Conservation (phyloP, 2,113 vertebrate species). For the Bubo blakistoni region DNA sequence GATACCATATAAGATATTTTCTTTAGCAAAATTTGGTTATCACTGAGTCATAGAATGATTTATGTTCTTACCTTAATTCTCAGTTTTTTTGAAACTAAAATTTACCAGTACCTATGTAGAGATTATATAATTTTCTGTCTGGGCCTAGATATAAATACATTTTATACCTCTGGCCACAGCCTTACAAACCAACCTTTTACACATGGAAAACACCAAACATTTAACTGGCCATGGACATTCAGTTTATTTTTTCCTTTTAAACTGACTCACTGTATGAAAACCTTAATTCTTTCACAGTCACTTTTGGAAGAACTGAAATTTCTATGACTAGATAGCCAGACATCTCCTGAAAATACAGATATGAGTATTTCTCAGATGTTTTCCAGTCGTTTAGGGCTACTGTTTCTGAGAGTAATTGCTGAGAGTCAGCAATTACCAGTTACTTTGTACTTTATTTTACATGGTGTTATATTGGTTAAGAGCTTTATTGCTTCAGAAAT, state of each 20-base stretch:
- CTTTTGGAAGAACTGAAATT: background rate
- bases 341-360: background rate
- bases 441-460: background rate
- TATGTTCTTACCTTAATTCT: background rate
- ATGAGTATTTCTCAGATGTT: background rate
- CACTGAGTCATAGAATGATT: background rate
- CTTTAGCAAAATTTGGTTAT: background rate
- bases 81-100: background rate
- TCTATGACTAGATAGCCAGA: background rate
- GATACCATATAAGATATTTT: background rate
- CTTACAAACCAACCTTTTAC: background rate
- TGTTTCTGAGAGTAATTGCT: background rate
- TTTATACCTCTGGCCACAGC: background rate
- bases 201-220: background rate
- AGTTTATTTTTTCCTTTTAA: background rate
- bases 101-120: background rate
- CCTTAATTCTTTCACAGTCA: background rate
- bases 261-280: background rate
- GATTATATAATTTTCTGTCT: background rate
- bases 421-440: background rate
- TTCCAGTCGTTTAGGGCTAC: background rate
- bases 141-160: background rate
- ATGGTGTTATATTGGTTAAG: background rate
- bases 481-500: background rate
- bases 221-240: background rate